Base-by-base conservation (phyloP, 2,797 vertebrate species). In the Buceros bicornis region DNA sequence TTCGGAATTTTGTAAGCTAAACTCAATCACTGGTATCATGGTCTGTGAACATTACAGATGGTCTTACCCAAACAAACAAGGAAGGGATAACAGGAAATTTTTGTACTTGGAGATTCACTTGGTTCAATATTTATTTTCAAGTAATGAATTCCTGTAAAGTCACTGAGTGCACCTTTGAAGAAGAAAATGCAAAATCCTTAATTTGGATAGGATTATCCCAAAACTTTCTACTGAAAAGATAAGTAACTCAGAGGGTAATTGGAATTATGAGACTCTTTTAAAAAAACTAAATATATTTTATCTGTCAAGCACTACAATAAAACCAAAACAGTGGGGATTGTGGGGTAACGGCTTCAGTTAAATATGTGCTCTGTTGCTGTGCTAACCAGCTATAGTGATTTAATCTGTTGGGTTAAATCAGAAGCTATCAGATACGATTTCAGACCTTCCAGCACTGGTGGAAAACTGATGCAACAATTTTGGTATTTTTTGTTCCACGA, bases 21-120 rank as follows among this genome's bases (percentile, higher is more conserved):
- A 2, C 51, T 76, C 42, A 47, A 5, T n/a, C 40, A 3, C 28
- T 50, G 25, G 0, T 70, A 4, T 35, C 6, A 5, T 7, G 2
- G 0, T 40, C 24, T 64, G 35, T 47, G 60, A 48, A 24, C 74
- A 25, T 26, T 50, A 4, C 1, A 21, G 40, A 5, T 43, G n/a
- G 1, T n/a, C 24, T 78, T 48, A 70, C 10, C 24, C 16, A 14
- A 67, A 53, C 10, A 43, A 7, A 5, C 6, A 31, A 24, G 53
- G 25, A 31, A 24, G 53, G 25, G 11, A 10, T 3, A 62, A 29
- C 22, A 21, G 50, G 37, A 54, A 69, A 22, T 8, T 42, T 64
- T 20, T 45, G 24, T 11, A 5, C 54, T 67, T 64, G 4, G 33
- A 51, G 42, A 28, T 82, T 57, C 35, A 35, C 29, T 89, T 22